Conservation (phyloP, 2,113 vertebrate genomes). For the Dissostichus mawsoni region DNA sequence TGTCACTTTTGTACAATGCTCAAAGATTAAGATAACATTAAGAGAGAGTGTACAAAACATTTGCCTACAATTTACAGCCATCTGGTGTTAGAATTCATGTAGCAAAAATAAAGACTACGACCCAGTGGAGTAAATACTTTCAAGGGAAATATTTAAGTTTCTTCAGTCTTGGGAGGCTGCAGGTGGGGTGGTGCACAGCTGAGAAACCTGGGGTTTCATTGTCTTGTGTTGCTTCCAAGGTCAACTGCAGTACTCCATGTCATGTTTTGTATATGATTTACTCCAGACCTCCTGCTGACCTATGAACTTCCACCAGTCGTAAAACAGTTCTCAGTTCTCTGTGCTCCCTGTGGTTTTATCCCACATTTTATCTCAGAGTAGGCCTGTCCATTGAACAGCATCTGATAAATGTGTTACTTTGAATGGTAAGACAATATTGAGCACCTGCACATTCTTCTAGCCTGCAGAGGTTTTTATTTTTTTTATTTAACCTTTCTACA, state of each 20-base stretch:
- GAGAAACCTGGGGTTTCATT: constrained; percentile 9
- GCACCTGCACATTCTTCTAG: background rate
- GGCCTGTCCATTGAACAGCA: background rate
- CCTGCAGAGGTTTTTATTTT: background rate
- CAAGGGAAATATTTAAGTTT: background rate
- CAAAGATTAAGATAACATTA: no score
- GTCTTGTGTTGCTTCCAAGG: constrained; percentile 10
- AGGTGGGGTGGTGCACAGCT: constrained; percentile 16
- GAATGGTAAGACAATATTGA: background rate
- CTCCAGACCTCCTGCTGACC: background rate
- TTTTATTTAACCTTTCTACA: background rate
- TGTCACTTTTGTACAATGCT: no score
- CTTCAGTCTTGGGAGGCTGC: background rate
- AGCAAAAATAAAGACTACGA: background rate
- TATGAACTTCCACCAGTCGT: constrained; percentile 1
- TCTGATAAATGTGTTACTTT: background rate
- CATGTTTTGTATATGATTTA: constrained; percentile 1
- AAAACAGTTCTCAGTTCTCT: constrained; percentile 2
- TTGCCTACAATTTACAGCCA: background rate
- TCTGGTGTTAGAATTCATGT: background rate
- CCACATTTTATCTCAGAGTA: background rate
- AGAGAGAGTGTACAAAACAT: background rate
- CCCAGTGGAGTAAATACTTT: background rate
- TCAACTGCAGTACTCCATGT: constrained; percentile 30
- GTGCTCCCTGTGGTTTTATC: background rate